phyloP scores from a whole-genome alignment of 2,797 vertebrate species.

The Falco berigora region DNA sequence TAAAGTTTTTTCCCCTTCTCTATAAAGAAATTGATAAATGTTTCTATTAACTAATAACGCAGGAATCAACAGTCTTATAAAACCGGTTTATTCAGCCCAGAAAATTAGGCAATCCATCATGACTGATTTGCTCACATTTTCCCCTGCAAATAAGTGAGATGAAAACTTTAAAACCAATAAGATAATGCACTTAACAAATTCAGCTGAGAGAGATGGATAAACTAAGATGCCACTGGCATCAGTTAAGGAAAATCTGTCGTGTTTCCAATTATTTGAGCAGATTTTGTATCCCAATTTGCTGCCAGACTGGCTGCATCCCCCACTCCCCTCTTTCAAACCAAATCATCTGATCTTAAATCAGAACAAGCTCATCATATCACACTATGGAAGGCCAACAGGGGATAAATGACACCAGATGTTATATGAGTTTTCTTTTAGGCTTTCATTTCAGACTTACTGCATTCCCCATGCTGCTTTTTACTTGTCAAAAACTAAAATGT shows the following conservation, averaged over 20 bases:
- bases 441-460: conserved; percentile 78
- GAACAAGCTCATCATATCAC: conserved; percentile 79
- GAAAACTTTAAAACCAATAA: conserved; percentile 83
- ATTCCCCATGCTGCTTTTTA: conserved; percentile 78
- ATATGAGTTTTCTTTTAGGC: conserved; percentile 80
- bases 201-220: conserved; percentile 76
- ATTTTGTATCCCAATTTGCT: conserved; percentile 75
- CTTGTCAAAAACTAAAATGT: conserved; percentile 81
- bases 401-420: conserved; percentile 82
- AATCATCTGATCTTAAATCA: conserved; percentile 81
- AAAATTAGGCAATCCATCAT: conserved; percentile 99
- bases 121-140: conserved; percentile 91
- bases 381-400: conserved; percentile 77
- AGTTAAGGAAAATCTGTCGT: conserved; percentile 70
- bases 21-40: conserved; percentile 88
- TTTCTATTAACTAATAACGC: conserved; percentile 97
- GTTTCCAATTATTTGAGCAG: conserved; percentile 79
- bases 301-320: conserved; percentile 70
- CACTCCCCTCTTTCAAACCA: conserved; percentile 71
- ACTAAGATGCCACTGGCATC: conserved; percentile 76
- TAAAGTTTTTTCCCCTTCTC: conserved; percentile 75
- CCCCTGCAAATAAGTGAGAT: conserved; percentile 78
- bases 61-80: conserved; percentile 97
- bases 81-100: conserved; percentile 91
- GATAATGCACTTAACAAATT: conserved; percentile 81